Conservation (phyloP, 2,113 vertebrate species). For the Triplophysa tibetana region DNA sequence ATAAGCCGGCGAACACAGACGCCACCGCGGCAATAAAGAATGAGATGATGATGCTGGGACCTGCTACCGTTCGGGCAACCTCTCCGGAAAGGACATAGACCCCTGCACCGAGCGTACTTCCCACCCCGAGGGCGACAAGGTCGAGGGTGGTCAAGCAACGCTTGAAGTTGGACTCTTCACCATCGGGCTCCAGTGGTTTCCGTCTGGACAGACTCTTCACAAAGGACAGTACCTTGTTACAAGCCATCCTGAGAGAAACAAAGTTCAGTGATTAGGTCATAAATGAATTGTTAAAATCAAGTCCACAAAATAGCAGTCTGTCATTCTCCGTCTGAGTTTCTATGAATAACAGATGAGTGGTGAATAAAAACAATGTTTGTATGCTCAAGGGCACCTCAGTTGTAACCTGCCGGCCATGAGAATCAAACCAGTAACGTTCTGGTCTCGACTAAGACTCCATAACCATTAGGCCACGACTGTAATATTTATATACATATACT, state of each 20-base stretch:
- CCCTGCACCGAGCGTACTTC: constrained; percentile 83
- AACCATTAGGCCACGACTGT: too few species aligned
- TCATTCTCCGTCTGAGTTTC: background rate
- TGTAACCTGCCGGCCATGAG: too few species aligned
- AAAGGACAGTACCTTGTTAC: constrained; percentile 57
- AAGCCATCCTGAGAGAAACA: constrained; percentile 59
- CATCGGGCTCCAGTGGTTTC: constrained; percentile 69
- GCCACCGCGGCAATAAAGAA: constrained; percentile 82
- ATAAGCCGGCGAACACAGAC: constrained; percentile 81
- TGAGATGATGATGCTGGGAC: constrained; percentile 82
- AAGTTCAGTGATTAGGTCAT: background rate
- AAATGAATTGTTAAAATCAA: background rate
- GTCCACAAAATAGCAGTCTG: background rate
- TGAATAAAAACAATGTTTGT: background rate
- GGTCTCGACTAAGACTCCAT: too few species aligned
- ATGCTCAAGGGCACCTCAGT: too few species aligned
- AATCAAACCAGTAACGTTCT: too few species aligned
- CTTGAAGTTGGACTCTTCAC: constrained; percentile 69
- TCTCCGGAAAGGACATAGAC: constrained; percentile 85
- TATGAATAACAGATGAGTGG: background rate
- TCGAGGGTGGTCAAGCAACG: constrained; percentile 80
- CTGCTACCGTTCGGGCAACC: constrained; percentile 76
- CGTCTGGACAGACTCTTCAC: constrained; percentile 69
- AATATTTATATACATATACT: too few species aligned
- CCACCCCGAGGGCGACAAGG: constrained; percentile 80